Evolutionary conservation across 37 sponge, comb jelly and placozoan genomes (phyloP).

Genomic region (Halisarca cf. caerulea): DNA sequence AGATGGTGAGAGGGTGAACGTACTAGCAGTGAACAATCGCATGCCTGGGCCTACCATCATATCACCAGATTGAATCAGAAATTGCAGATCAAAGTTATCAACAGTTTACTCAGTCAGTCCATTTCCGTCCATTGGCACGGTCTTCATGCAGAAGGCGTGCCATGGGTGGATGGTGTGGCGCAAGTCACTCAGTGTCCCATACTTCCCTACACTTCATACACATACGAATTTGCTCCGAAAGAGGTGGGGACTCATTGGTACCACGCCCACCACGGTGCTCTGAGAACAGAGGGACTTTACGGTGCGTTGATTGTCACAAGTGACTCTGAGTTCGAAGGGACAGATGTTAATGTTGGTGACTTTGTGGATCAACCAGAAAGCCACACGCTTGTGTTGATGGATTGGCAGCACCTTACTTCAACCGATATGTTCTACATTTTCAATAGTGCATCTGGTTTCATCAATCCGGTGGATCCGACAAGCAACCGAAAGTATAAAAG

Average conservation of each 20-base stretch:
- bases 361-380: constrained; percentile 48
- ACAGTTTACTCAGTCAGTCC: constrained; percentile 55
- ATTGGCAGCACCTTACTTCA: constrained; percentile 66
- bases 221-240: constrained; percentile 57
- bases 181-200: constrained; percentile 71
- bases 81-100: constrained; percentile 41
- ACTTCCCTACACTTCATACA: constrained; percentile 38
- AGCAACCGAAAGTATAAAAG: too few species aligned
- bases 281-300: constrained; percentile 75
- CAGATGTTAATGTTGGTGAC: not conserved
- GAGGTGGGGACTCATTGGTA: constrained; percentile 85
- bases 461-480: not conserved
- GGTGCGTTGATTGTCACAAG: constrained; percentile 71
- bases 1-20: not conserved
- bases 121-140: constrained; percentile 88
- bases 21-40: constrained; percentile 9
- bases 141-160: constrained; percentile 56
- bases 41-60: constrained; percentile 15
- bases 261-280: constrained; percentile 78
- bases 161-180: constrained; percentile 85
- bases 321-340: not conserved
- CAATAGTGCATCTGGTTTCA: not conserved
- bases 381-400: constrained; percentile 68
- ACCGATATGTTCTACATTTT: constrained; percentile 39
- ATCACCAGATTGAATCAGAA: not conserved